Percentiles rank a stretch among this genome's conserved stretches.
phyloP scores from a whole-genome alignment of 2,113 vertebrate species.

The Tricholaema leucomelas region DNA sequence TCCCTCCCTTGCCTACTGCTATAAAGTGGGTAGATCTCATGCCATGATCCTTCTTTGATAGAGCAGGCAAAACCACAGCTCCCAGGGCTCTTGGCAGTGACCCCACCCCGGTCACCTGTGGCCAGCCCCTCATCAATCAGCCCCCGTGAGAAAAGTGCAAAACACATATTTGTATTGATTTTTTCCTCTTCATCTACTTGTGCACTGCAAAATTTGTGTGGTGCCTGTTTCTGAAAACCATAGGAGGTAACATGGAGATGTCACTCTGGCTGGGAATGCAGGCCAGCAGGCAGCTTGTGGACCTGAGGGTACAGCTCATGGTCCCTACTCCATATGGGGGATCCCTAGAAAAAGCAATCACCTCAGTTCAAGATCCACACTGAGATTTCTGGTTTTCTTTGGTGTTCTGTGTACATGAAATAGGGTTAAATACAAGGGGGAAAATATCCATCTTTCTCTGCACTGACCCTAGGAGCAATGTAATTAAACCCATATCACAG shows the following conservation, averaged over 20 bases:
- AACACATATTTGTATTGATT: not conserved
- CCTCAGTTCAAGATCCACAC: not conserved
- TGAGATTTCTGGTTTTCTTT: constrained; percentile 3
- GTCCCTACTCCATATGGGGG: not conserved
- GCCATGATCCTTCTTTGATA: accelerated
- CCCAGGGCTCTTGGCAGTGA: not conserved
- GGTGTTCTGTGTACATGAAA: not conserved
- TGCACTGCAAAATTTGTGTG: not conserved
- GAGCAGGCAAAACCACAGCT: not conserved
- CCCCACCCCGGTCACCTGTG: not conserved
- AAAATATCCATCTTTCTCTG: constrained; percentile 39
- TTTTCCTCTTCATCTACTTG: not conserved
- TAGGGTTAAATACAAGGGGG: constrained; percentile 23
- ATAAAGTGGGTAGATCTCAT: constrained; percentile 3
- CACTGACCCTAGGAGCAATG: constrained; percentile 45
- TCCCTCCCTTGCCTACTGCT: constrained; percentile 13
- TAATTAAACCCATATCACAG: constrained; percentile 50
- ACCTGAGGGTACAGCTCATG: not conserved
- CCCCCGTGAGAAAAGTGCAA: not conserved
- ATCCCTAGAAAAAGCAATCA: not conserved
- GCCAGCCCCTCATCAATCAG: not conserved
- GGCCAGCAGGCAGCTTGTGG: not conserved
- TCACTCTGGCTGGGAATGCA: accelerated
- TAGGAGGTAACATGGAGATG: accelerated
- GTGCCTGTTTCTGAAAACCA: not conserved